Base-by-base conservation (phyloP, 1,140 invertebrate genomes). In the Drosophila ironensis region DNA sequence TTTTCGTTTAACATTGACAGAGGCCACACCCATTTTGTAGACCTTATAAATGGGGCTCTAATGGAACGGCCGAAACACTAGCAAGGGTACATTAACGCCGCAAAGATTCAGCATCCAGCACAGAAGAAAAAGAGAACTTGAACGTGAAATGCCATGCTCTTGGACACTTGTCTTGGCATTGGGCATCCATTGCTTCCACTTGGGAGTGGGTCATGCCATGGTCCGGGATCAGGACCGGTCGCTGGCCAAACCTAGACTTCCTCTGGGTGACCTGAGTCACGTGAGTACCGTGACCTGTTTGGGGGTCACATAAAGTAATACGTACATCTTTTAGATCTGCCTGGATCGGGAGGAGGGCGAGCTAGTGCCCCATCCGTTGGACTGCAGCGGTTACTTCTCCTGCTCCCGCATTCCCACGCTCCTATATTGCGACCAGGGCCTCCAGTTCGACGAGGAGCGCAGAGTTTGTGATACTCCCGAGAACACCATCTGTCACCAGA, bases 281-380 rank as follows among this genome's bases (percentile, higher is more conserved):
- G 80, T 86, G 24, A 80, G 80, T 64, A 41, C n/a, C 14, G 3
- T 12, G 6, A 33, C 11, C 1, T 5, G 11, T 6, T 12, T 33
- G 4, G 6, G 14, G 7, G 30, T 1, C 8, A 5, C 1, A 7
- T 35, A 16, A 46, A 4, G 6, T 3, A 6, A 0, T 9, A 4
- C 45, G n/a, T n/a, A n/a, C n/a, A n/a, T n/a, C 3, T 57, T 59
- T 14, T 27, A 88, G 87, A 42, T 88, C 9, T 88, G 87, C n/a
- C 6, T 28, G 5, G 66, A 42, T n/a, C 54, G 47, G 0, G 14
- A 22, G 4, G 50, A 66, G 4, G 74, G 63, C 4, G 66, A 67
- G 3, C 7, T 84, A 48, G 56, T 86, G 6, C 16, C 74, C 3
- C 68, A 88, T 68, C 87, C 81, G 0, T 4, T 46, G 4, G 82